Base-by-base conservation (phyloP, 2,888 invertebrate species). In the Nephrocerus scutellatus region DNA sequence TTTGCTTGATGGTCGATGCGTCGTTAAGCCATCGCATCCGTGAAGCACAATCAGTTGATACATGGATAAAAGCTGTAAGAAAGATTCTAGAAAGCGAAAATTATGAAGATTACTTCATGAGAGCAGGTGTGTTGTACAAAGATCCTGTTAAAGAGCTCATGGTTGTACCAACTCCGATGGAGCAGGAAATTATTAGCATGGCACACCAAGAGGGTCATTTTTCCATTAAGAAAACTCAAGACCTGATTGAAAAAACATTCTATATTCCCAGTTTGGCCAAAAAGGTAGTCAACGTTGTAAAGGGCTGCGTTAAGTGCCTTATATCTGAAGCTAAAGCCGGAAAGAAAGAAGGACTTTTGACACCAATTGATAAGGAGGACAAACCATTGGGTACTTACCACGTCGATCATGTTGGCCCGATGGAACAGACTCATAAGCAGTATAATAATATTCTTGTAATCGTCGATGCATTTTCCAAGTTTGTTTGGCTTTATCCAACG, bases 151-250 rank as follows among this genome's bases (percentile, higher is more conserved):
- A 32, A 19, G 24, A 40, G 0, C 8, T 53, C 3, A 39, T 62
- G 5, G 55, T 59, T 4, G 53, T 69, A 54, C 34, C 66, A 1
- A 55, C 46, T 20, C 14, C 15, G 4, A 55, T 68, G 56, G 35
- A 20, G 2, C 6, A 12, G 5, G 54, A 63, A 35, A 51, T 67
- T 6, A 63, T 66, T 57, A 57, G 30, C 45, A 44, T n/a, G n/a
- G n/a, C n/a, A n/a, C n/a, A n/a, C n/a, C n/a, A n/a, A n/a, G n/a
- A 44, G 12, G 60, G 62, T 21, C 62, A 65, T 50, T 63, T 61
- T 48, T 47, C 42, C 2, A 45, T 37, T 12, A 51, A 36, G 19
- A 60, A 56, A 32, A 55, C 39, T 3, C 47, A 40, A 20, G 50
- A 56, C 13, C 2, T 36, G 8, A 30, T 60, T 3, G 45, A 35